Conservation (phyloP, 2,888 invertebrate species). For the Drosophila quasianomalipes region DNA sequence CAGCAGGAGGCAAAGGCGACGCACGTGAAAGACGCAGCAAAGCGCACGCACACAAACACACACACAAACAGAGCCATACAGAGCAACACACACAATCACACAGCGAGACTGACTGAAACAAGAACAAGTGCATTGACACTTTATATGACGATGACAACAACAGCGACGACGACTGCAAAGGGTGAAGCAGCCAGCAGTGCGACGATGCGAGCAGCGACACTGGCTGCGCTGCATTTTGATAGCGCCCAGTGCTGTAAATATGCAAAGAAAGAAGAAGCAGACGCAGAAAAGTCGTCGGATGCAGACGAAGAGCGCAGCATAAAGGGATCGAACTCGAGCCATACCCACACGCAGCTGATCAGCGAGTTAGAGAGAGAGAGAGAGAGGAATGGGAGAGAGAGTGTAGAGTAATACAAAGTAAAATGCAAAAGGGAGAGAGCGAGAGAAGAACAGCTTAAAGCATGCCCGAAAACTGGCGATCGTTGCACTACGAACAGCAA, state of each 20-base stretch:
- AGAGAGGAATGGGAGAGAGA: not conserved
- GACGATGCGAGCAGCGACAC: slow-evolving; percentile 47
- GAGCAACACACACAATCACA: slow-evolving; percentile 36
- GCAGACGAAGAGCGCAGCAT: slow-evolving; percentile 35
- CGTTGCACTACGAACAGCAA: slow-evolving; percentile 71
- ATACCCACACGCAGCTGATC: slow-evolving; percentile 65
- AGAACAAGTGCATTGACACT: slow-evolving; percentile 85
- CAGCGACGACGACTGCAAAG: slow-evolving; percentile 62
- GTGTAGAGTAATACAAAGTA: not conserved
- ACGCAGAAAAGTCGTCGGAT: slow-evolving; percentile 18
- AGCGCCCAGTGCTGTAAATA: slow-evolving; percentile 57
- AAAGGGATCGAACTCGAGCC: slow-evolving; percentile 75
- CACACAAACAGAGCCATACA: slow-evolving; percentile 30
- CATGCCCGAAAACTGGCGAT: slow-evolving; percentile 61
- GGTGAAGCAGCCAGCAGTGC: slow-evolving; percentile 68
- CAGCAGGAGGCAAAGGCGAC: slow-evolving; percentile 79
- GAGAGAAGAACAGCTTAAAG: slow-evolving; percentile 28
- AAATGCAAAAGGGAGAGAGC: slow-evolving; percentile 24
- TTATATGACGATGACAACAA: slow-evolving; percentile 61
- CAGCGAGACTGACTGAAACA: slow-evolving; percentile 60
- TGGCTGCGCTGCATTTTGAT: slow-evolving; percentile 71
- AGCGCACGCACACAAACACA: slow-evolving; percentile 64
- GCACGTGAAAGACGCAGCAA: slow-evolving; percentile 80
- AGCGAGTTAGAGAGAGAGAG: slow-evolving; percentile 4
- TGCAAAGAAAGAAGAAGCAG: slow-evolving; percentile 46